Base-by-base conservation (phyloP, 1,140 invertebrate species). In the Babylonia areolata region DNA sequence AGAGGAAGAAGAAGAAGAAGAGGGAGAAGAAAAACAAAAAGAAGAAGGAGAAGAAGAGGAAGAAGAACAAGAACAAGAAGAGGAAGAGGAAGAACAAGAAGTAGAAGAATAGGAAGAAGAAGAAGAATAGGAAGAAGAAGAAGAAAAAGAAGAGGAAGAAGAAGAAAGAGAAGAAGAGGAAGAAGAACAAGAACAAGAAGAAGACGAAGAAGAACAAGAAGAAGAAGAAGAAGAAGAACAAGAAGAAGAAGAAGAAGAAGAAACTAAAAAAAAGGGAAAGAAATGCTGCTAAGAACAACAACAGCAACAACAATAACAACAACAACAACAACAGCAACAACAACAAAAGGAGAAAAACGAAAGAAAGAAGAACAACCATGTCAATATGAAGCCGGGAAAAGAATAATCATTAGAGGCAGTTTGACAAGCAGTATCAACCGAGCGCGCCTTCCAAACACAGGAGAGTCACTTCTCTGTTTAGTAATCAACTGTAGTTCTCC, bases 181-280 rank as follows among this genome's bases (percentile, higher is more conserved):
- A 33, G 51, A 33, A 64, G 40, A n/a, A 33, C 31, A 64, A 39
- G 64, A 35, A 37, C 31, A 73, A 64, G 37, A 40, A 35, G 39
- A 15, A 64, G 81, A 58, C 23, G 35, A 35, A 83, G 82, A 71
- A 39, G 39, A 39, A 84, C 31, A 82, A 40, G 15, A n/a, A 84
- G 64, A 69, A 28, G 39, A 40, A 69, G 35, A 69, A 64, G 23
- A 71, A 37, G 58, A n/a, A 64, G 5, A 37, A 73, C 5, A 71
- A 40, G 23, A 3, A 84, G 58, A 39, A 20, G 37, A n/a, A n/a
- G n/a, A n/a, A n/a, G n/a, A n/a, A n/a, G n/a, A n/a, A n/a, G n/a
- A n/a, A n/a, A n/a, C n/a, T n/a, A n/a, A n/a, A n/a, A n/a, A n/a
- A n/a, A n/a, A n/a, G n/a, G n/a, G n/a, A n/a, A n/a, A 11, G 81